These are phyloP conservation scores for Scleropages formosus DNA, from an alignment of 2,797 vertebrate species.

Conservation along the genomic window DNA sequence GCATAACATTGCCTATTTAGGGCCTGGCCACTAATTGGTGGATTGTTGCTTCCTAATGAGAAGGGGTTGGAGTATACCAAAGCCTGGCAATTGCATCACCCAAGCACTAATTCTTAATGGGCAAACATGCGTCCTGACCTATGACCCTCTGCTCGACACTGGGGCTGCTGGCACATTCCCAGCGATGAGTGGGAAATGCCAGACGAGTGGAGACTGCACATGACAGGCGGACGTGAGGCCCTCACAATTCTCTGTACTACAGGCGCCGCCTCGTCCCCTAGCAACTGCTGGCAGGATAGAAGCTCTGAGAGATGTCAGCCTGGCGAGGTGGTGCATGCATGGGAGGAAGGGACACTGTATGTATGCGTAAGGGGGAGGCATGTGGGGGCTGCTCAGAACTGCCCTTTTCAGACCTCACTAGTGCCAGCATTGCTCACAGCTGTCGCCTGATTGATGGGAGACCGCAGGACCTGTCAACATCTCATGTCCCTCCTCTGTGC, in stretches of 20 bases:
- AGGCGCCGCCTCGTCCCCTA: constrained; percentile 27
- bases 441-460: constrained; percentile 59
- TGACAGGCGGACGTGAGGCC: constrained; percentile 5
- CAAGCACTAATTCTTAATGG: constrained; percentile 67
- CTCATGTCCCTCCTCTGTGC: constrained; percentile 37
- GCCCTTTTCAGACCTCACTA: constrained; percentile 23
- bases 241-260: constrained; percentile 15
- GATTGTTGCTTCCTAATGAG: constrained; percentile 26
- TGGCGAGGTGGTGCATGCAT: constrained; percentile 30
- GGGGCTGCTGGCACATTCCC: constrained; percentile 43
- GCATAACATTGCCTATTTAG: constrained; percentile 60
- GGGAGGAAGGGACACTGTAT: background rate
- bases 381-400: constrained; percentile 22
- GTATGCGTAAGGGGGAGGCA: background rate
- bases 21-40: constrained; percentile 62
- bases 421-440: constrained; percentile 25
- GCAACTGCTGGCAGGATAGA: constrained; percentile 37
- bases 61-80: constrained; percentile 42
- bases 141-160: constrained; percentile 56
- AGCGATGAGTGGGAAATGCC: constrained; percentile 40
- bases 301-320: constrained; percentile 35
- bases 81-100: constrained; percentile 63
- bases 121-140: constrained; percentile 66
- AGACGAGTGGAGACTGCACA: constrained; percentile 26
- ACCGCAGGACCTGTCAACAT: constrained; percentile 55